Percentiles rank a stretch among this genome's conserved stretches.
Conservation (phyloP, 2,888 invertebrate genomes). For the Ophion ventricosus region DNA sequence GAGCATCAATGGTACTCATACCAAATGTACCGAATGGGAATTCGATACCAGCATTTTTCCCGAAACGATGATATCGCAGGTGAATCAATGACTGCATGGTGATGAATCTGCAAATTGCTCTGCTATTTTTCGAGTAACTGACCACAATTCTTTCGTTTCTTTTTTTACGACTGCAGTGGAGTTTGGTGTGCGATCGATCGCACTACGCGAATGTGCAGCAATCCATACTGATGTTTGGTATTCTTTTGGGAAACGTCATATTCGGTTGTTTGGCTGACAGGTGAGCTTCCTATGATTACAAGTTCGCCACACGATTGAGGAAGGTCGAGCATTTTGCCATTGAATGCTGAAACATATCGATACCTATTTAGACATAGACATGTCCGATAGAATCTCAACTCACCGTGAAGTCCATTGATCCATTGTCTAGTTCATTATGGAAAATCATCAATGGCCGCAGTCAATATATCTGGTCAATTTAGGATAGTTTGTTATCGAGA, state of each 20-base stretch:
- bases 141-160: constrained; percentile 34
- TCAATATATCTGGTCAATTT: too few species aligned
- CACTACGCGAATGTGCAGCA: constrained; percentile 90
- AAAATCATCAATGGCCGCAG: too few species aligned
- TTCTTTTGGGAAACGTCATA: constrained; percentile 89
- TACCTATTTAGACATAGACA: too few species aligned
- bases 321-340: too few species aligned
- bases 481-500: too few species aligned
- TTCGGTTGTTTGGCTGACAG: constrained; percentile 92
- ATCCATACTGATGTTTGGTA: constrained; percentile 91
- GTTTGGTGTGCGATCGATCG: constrained; percentile 88
- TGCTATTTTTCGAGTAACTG: too few species aligned
- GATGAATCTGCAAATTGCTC: background rate
- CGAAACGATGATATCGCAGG: constrained; percentile 89
- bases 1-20: constrained; percentile 82
- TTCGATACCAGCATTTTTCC: constrained; percentile 88
- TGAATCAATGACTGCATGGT: constrained; percentile 60
- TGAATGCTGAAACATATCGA: too few species aligned
- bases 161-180: constrained; percentile 85
- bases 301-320: too few species aligned
- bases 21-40: constrained; percentile 85
- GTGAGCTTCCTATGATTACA: constrained; percentile 82
- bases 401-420: too few species aligned
- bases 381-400: too few species aligned
- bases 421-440: too few species aligned